Evolutionary conservation across 2,113 vertebrate genomes (phyloP), one percentile per base, ranked within the genome.

Genomic region (Larimichthys polyactis): DNA sequence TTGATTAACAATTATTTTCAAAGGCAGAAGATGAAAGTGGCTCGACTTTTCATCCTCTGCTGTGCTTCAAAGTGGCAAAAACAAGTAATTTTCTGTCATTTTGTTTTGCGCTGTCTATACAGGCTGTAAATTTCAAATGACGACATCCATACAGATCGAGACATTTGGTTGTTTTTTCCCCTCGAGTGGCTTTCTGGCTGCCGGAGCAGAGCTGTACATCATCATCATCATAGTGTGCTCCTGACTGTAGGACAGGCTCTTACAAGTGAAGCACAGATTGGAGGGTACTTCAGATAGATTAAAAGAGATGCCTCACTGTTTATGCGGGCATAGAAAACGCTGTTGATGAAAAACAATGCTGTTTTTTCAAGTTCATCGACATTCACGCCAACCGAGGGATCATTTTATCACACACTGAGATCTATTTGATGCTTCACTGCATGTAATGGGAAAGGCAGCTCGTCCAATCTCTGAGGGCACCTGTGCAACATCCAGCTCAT

Each of bases 391-490:
- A 43, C 79, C n/a, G 36, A 85, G 60, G 60, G 66, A 73, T 74
- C 58, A 46, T 76, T 90, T 84, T 65, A 89, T 80, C 11, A 4
- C 63, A 62, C 6, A 24, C 79, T 66, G 75, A 86, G 75, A 85
- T 88, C 82, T 74, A 84, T 84, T 90, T 91, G 65, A 92, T 85
- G 87, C 87, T 87, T 76, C 67, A 20, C 62, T 78, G 78, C 22
- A 40, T 81, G 36, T 81, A 87, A 85, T 84, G 65, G 71, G 76
- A 91, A 77, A 81, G 64, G 62, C 46, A 52, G 59, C 19, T 59
- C 59, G 4, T 74, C 48, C 78, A 66, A 71, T 82, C 76, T 87
- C 69, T 52, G 66, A 74, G 60, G 68, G 32, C 73, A 80, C 54
- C 72, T 75, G 81, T 59, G 68, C 79, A 27, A 55, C 68, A 67